Percentiles rank a stretch among this genome's conserved stretches.
Conservation (phyloP, 2,113 vertebrate species). For the Daphoenositta chrysoptera region DNA sequence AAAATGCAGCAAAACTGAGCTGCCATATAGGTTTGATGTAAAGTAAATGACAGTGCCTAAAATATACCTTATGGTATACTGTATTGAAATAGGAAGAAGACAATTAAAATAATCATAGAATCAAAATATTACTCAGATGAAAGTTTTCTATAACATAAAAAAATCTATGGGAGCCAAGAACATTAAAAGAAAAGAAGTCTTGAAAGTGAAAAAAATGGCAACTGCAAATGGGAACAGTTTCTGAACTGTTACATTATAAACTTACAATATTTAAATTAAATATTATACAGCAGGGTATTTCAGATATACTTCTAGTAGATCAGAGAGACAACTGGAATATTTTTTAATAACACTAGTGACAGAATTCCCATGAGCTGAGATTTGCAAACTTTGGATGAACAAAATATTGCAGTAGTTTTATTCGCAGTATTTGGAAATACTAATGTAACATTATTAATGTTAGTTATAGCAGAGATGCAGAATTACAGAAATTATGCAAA, state of each 20-base stretch:
- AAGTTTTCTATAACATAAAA: not conserved
- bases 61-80: not conserved
- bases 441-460: not conserved
- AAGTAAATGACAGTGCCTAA: not conserved
- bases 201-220: not conserved
- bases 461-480: not conserved
- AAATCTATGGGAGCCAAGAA: not conserved
- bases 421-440: not conserved
- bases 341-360: not conserved
- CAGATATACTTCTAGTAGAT: not conserved
- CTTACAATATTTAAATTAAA: not conserved
- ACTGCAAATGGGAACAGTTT: not conserved
- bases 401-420: not conserved
- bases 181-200: not conserved
- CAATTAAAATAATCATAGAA: not conserved
- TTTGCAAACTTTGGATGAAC: not conserved
- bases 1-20: not conserved
- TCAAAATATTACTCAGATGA: not conserved
- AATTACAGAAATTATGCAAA: not conserved
- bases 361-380: not conserved
- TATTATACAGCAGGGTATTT: not conserved
- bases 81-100: not conserved
- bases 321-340: not conserved
- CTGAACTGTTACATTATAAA: not conserved
- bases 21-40: not conserved